These are phyloP conservation scores for Anorthoa munda DNA, from an alignment of 2,888 invertebrate species.

Conservation along the genomic window DNA sequence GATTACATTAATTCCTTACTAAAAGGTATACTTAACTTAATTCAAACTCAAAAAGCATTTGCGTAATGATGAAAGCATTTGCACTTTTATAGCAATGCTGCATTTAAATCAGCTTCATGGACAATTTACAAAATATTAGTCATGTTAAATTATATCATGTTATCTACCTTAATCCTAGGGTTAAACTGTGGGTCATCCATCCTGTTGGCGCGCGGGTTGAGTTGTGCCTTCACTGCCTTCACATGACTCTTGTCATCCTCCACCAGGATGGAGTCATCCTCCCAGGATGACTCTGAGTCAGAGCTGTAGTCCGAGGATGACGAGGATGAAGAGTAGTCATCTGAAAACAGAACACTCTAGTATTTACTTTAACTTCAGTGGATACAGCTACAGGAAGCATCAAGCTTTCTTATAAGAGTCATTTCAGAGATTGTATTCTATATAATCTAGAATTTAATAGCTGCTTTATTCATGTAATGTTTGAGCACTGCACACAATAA, in stretches of 20 bases:
- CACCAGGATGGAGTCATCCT: conserved; percentile 85
- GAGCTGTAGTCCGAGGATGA: conserved; percentile 87
- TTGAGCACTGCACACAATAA: neutral
- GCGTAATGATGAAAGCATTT: too few relatives aligned
- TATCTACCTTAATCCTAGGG: conserved; percentile 78
- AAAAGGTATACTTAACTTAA: neutral
- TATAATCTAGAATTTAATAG: too few relatives aligned
- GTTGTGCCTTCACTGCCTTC: conserved; percentile 76
- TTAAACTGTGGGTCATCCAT: conserved; percentile 86
- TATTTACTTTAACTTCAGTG: neutral
- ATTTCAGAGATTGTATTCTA: too few relatives aligned
- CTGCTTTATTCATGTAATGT: neutral
- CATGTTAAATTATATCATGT: too few relatives aligned
- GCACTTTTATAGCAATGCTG: too few relatives aligned
- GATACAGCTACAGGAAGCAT: too few relatives aligned
- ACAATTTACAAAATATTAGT: too few relatives aligned
- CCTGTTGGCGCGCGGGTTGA: conserved; percentile 84
- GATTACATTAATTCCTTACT: neutral
- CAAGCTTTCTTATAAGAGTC: too few relatives aligned
- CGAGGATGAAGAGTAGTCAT: conserved; percentile 85
- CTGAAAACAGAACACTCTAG: conserved; percentile 63
- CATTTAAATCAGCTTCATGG: too few relatives aligned
- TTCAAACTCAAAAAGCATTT: too few relatives aligned
- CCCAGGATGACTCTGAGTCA: conserved; percentile 85
- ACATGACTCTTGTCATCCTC: conserved; percentile 73